phyloP scores from a whole-genome alignment of 2,888 invertebrate species.

The Apodemia zela region DNA sequence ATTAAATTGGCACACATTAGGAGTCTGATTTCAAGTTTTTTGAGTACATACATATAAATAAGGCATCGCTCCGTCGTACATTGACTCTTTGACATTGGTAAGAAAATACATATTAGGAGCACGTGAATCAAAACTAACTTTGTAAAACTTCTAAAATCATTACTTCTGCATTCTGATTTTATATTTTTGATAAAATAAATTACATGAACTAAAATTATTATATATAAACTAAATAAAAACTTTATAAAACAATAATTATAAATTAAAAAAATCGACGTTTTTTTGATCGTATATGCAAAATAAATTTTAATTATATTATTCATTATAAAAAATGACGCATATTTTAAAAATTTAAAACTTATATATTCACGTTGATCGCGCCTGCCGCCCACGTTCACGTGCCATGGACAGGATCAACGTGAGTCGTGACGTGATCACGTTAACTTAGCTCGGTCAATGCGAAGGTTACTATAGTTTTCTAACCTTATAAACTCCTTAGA shows the following conservation, averaged over 20 bases:
- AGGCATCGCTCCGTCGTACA: conserved; percentile 12
- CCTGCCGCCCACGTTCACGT: conserved; percentile 22
- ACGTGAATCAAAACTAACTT: neutral
- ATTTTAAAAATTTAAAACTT: too few species aligned
- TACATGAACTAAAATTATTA: too few species aligned
- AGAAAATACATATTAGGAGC: conserved; percentile 7
- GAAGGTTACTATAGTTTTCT: conserved; percentile 27
- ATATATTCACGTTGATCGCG: conserved; percentile 3
- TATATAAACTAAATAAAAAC: too few species aligned
- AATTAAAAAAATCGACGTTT: too few species aligned
- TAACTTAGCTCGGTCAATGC: conserved; percentile 26
- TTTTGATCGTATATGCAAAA: too few species aligned
- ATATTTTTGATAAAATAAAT: too few species aligned
- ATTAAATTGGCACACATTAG: neutral
- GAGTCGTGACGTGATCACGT: conserved; percentile 27
- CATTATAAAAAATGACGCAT: too few species aligned
- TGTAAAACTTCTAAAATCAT: neutral
- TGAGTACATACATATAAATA: neutral
- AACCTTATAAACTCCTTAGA: neutral
- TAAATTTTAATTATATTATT: too few species aligned
- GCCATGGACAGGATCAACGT: conserved; percentile 23
- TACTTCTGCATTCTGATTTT: neutral
- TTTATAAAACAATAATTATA: too few species aligned
- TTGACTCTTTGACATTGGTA: conserved; percentile 10
- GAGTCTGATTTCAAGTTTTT: neutral